Conservation (phyloP, 1,140 invertebrate species). For the Coenobita brevimanus region DNA sequence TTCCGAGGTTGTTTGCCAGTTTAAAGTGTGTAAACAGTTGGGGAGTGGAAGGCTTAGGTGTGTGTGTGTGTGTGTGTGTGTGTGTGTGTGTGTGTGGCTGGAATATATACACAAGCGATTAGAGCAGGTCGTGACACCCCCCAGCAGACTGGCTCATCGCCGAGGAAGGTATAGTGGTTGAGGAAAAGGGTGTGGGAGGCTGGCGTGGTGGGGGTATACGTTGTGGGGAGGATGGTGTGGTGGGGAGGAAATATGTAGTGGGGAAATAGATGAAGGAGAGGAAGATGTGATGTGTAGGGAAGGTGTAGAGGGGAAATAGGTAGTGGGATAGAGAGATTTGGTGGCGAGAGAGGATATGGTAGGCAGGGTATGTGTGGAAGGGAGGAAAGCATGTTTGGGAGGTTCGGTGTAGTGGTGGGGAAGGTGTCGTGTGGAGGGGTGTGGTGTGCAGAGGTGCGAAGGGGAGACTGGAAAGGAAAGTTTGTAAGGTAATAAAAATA, state of each 20-base stretch:
- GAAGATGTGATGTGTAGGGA: not conserved
- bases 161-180: not conserved
- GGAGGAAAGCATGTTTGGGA: no score
- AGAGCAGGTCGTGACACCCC: not conserved
- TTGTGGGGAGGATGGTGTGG: no score
- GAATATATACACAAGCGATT: not conserved
- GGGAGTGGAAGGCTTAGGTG: not conserved
- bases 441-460: no score
- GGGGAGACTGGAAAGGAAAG: no score
- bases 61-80: slow-evolving; percentile 22
- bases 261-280: not conserved
- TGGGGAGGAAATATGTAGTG: not conserved
- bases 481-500: no score
- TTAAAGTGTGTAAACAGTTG: not conserved
- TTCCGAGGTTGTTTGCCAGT: no score
- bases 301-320: not conserved
- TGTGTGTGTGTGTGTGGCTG: slow-evolving; percentile 15
- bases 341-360: not conserved
- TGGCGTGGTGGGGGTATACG: no score
- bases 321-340: not conserved
- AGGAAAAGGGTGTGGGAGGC: not conserved
- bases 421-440: no score
- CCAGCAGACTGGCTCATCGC: not conserved
- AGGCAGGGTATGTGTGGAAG: no score
- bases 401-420: no score